Evolutionary conservation across 2,113 vertebrate species (phyloP).

Genomic region (Pachycephala philippinensis): DNA sequence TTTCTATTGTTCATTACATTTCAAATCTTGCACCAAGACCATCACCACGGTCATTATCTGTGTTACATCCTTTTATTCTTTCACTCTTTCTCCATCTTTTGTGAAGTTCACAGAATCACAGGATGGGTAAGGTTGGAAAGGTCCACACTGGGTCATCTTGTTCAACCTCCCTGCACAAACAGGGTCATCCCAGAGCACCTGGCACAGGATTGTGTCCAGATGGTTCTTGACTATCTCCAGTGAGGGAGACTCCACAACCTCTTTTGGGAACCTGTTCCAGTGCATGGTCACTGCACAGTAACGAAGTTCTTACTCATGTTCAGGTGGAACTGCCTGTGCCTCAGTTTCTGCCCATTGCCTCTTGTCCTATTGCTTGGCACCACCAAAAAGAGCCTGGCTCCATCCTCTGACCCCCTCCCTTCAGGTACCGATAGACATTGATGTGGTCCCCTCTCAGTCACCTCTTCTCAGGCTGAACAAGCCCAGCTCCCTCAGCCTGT

Average conservation of each 20-base stretch:
- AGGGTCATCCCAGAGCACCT: background rate
- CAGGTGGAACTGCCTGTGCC: background rate
- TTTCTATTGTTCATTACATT: background rate
- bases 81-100: background rate
- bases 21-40: background rate
- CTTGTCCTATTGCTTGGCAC: background rate
- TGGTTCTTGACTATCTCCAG: background rate
- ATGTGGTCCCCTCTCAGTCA: background rate
- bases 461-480: background rate
- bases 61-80: background rate
- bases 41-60: accelerated
- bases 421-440: background rate
- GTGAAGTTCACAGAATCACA: background rate
- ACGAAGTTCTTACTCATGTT: background rate
- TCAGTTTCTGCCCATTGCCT: background rate
- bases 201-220: too few species aligned
- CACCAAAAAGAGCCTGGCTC: too few species aligned
- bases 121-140: background rate
- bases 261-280: background rate
- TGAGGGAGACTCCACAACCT: background rate
- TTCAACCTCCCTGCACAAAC: background rate
- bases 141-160: background rate
- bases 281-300: background rate
- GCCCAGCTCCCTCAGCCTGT: background rate
- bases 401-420: background rate